Conservation (phyloP, 2,888 invertebrate genomes). For the Stratiomys singularior region DNA sequence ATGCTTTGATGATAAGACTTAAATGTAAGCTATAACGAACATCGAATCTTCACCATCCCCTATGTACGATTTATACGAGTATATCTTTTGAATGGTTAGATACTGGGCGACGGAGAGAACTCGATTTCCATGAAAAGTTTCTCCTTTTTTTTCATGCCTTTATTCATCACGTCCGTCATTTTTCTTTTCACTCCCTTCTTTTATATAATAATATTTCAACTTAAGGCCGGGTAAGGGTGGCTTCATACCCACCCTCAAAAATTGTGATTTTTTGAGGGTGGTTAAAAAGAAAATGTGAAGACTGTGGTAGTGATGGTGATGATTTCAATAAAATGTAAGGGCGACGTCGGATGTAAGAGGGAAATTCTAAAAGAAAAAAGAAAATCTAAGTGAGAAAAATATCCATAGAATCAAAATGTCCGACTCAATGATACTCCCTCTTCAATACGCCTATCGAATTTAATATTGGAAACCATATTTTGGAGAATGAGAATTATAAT, state of each 20-base stretch:
- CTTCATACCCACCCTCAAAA: neutral
- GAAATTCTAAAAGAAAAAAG: too few relatives aligned
- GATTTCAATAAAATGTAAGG: too few relatives aligned
- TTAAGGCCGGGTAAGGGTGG: neutral
- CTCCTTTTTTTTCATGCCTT: conserved; percentile 5
- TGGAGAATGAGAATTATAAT: too few relatives aligned
- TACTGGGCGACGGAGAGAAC: neutral
- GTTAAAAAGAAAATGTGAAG: neutral
- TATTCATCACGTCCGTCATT: conserved; percentile 8
- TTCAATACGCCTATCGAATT: too few relatives aligned
- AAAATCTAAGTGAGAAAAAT: too few relatives aligned
- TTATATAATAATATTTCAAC: neutral
- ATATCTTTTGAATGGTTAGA: neutral
- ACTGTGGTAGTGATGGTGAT: too few relatives aligned
- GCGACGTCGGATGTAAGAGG: too few relatives aligned
- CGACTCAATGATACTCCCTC: too few relatives aligned
- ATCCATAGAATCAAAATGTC: too few relatives aligned
- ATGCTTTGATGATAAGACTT: neutral
- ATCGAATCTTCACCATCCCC: neutral
- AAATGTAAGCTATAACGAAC: neutral
- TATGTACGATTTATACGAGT: too few relatives aligned
- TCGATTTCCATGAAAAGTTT: conserved; percentile 4
- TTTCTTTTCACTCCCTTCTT: neutral
- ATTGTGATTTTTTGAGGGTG: neutral
- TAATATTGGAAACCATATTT: too few relatives aligned